Evolutionary conservation across 2,797 vertebrate species (phyloP).

Genomic region (Thunnus albacares): DNA sequence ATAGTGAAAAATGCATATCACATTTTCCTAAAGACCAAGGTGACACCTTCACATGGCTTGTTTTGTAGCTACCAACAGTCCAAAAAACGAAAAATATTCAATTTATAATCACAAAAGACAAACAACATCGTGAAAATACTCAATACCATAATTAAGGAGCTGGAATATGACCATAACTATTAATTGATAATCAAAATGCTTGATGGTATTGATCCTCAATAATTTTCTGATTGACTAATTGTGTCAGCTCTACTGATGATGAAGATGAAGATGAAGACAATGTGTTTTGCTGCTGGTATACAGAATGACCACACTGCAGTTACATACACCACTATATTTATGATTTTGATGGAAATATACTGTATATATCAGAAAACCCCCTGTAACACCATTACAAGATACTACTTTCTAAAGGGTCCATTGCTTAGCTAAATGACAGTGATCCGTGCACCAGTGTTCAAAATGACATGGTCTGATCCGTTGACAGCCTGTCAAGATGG

Average conservation of each 20-base stretch:
- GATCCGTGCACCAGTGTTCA: conserved; percentile 8
- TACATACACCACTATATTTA: conserved; percentile 4
- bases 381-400: not conserved
- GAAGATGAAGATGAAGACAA: not conserved
- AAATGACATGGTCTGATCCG: conserved; percentile 31
- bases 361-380: not conserved
- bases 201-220: no score
- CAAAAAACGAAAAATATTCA: not conserved
- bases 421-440: conserved; percentile 29
- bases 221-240: not conserved
- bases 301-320: not conserved
- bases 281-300: not conserved
- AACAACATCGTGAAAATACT: not conserved
- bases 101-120: not conserved
- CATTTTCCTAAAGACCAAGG: not conserved
- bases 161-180: not conserved
- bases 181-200: not conserved
- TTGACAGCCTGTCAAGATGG: conserved; percentile 31
- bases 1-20: no score
- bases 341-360: not conserved
- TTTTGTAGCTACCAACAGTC: not conserved
- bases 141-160: not conserved
- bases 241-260: not conserved
- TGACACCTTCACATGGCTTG: not conserved
- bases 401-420: not conserved